Evolutionary conservation across 2,113 vertebrate genomes (phyloP).

Genomic region (Triplophysa dalaica): DNA sequence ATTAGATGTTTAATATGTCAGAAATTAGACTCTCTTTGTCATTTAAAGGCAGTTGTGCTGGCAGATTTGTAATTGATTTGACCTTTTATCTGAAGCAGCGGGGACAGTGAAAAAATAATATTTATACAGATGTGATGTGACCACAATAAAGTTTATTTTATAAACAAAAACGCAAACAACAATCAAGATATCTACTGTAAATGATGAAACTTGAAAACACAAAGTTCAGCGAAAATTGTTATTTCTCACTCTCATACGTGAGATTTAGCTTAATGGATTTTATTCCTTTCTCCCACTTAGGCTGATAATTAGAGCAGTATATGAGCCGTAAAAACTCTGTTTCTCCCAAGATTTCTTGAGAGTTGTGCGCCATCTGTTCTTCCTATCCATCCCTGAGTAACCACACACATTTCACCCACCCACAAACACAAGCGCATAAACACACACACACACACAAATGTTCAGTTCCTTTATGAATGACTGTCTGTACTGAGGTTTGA

Average conservation of each 20-base stretch:
- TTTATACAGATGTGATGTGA: background rate
- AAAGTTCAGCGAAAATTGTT: constrained; percentile 1
- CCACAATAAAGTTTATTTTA: background rate
- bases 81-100: background rate
- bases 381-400: constrained; percentile 24
- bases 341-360: constrained; percentile 39
- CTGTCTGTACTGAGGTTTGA: constrained; percentile 19
- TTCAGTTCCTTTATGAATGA: constrained; percentile 5
- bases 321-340: constrained; percentile 48
- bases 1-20: too few species aligned
- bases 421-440: constrained; percentile 13
- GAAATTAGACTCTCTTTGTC: background rate
- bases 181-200: background rate
- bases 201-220: background rate
- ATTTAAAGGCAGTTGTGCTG: background rate
- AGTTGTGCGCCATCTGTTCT: constrained; percentile 47
- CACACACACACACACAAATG: constrained; percentile 5
- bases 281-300: constrained; percentile 41
- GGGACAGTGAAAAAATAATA: background rate
- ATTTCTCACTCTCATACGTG: constrained; percentile 40
- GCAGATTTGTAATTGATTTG: background rate
- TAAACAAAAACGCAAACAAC: background rate
- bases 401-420: constrained; percentile 23
- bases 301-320: constrained; percentile 48
- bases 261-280: constrained; percentile 45